Conservation (phyloP, 2,113 vertebrate genomes). For the Porphyrio hochstetteri region DNA sequence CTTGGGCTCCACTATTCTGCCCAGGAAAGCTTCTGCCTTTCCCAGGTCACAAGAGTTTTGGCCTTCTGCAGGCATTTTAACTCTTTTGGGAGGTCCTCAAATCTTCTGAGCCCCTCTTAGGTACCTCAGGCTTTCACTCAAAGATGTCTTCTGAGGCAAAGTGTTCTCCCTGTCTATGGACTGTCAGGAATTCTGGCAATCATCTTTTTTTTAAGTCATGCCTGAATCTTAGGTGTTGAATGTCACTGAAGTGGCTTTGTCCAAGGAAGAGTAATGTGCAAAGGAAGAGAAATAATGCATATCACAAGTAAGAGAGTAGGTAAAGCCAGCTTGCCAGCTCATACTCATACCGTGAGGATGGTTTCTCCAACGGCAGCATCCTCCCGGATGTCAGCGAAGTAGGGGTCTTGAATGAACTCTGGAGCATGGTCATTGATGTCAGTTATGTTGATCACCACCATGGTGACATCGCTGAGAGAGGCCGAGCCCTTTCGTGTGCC, state of each 20-base stretch:
- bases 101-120: background rate
- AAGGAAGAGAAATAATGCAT: background rate
- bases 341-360: constrained; percentile 82
- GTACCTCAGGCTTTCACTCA: background rate
- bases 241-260: background rate
- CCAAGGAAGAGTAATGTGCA: background rate
- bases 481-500: constrained; percentile 83
- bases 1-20: background rate
- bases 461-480: constrained; percentile 85
- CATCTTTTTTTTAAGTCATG: background rate
- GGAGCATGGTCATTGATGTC: constrained; percentile 92
- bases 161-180: background rate
- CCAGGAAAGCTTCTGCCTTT: background rate
- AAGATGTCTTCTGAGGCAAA: background rate
- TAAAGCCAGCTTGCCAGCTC: background rate
- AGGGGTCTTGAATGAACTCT: constrained; percentile 79
- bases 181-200: background rate
- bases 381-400: constrained; percentile 81
- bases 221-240: background rate
- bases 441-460: constrained; percentile 87
- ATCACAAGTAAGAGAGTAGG: background rate
- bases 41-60: background rate
- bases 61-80: background rate
- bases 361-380: constrained; percentile 81
- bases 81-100: background rate